phyloP scores from a whole-genome alignment of 1,140 invertebrate genomes.

The Trichomalopsis sarcophagae region DNA sequence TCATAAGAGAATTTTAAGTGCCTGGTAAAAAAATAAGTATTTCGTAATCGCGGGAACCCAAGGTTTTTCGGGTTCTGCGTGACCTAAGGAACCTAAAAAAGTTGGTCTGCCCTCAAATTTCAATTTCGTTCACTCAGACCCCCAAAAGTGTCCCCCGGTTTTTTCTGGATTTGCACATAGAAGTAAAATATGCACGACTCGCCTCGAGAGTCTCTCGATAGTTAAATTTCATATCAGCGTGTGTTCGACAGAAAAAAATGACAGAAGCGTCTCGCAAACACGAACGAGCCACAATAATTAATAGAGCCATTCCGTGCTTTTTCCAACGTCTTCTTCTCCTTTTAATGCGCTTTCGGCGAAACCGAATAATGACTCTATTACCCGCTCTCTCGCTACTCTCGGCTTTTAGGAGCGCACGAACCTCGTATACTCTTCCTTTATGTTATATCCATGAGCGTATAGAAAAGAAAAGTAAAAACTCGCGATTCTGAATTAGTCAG shows the following conservation, averaged over 20 bases:
- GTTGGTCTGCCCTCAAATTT: too few species aligned
- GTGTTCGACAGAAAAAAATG: background rate
- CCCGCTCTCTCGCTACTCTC: background rate
- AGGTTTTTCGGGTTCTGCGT: too few species aligned
- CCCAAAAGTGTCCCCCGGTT: too few species aligned
- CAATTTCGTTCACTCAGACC: too few species aligned
- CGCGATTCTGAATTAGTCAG: conserved; percentile 28
- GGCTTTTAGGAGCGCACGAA: background rate
- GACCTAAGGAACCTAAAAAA: too few species aligned
- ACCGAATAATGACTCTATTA: conserved; percentile 13
- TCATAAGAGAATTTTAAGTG: too few species aligned
- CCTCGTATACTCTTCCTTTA: too few species aligned
- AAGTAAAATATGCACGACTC: too few species aligned
- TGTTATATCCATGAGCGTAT: too few species aligned
- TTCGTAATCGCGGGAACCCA: too few species aligned
- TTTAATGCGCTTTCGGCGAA: background rate
- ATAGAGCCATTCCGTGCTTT: background rate
- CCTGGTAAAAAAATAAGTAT: too few species aligned
- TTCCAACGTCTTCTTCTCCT: background rate
- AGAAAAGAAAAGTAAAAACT: background rate
- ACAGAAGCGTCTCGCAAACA: background rate
- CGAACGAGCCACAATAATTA: background rate
- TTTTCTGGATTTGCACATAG: too few species aligned
- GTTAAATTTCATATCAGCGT: background rate
- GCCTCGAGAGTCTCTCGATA: background rate